Percentiles rank a stretch among this genome's conserved stretches.
phyloP scores from a whole-genome alignment of 2,797 vertebrate species.

The Simalia tracyae region DNA sequence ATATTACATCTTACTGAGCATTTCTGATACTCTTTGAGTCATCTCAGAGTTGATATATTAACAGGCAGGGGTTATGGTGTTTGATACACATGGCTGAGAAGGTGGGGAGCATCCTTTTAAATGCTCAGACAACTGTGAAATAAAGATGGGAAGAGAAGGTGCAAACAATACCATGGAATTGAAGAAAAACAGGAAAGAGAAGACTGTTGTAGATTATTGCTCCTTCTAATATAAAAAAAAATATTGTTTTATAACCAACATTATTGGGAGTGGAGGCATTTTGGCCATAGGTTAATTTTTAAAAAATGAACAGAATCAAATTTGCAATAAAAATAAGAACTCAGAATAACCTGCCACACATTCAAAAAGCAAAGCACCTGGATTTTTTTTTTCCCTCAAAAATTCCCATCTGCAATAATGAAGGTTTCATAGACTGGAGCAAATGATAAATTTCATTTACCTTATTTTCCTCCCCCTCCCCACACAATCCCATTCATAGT shows the following conservation, averaged over 20 bases:
- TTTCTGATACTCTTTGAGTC: not conserved
- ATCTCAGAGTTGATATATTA: not conserved
- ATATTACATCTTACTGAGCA: not conserved
- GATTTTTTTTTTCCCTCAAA: constrained; percentile 32
- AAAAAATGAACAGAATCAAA: constrained; percentile 13
- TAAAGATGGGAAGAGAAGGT: constrained; percentile 51
- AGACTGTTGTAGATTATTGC: constrained; percentile 41
- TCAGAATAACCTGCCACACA: constrained; percentile 48
- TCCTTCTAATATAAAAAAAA: constrained; percentile 49
- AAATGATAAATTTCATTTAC: constrained; percentile 2
- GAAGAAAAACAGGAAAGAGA: constrained; percentile 32
- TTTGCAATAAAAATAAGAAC: constrained; percentile 37
- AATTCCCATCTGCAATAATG: not conserved
- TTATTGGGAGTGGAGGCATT: constrained; percentile 26
- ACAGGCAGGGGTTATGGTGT: constrained; percentile 10
- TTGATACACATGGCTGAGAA: constrained; percentile 7
- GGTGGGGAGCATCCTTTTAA: constrained; percentile 12
- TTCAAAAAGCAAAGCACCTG: constrained; percentile 59
- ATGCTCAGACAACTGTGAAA: constrained; percentile 49
- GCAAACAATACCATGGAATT: constrained; percentile 29
- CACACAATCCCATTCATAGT: not conserved
- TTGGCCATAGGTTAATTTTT: constrained; percentile 39
- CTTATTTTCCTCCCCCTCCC: not conserved
- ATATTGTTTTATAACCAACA: constrained; percentile 55
- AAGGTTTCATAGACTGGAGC: not conserved